phyloP scores from a whole-genome alignment of 2,888 invertebrate genomes.

The Neria commutata region DNA sequence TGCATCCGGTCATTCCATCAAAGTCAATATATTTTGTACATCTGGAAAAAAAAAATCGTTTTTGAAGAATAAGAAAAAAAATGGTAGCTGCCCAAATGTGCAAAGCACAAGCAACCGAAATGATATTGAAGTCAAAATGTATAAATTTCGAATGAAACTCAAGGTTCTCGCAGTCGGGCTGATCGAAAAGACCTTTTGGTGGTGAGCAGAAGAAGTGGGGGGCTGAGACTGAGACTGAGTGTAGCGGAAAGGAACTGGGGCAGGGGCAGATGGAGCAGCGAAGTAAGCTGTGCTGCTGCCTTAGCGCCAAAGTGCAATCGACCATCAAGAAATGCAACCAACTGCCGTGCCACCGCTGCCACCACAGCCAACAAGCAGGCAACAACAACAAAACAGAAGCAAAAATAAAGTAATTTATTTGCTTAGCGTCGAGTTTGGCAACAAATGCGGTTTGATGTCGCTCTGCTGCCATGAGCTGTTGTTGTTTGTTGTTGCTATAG shows the following conservation, averaged over 20 bases:
- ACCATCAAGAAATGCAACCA: slow-evolving; percentile 20
- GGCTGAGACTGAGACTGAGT: neutral
- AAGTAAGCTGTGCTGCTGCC: too few species aligned
- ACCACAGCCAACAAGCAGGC: neutral
- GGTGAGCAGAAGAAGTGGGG: slow-evolving; percentile 3
- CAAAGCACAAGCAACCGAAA: neutral
- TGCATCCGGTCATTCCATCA: slow-evolving; percentile 21
- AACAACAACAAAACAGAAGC: slow-evolving; percentile 20
- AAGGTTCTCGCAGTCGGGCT: slow-evolving; percentile 12
- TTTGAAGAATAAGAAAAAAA: slow-evolving; percentile 5
- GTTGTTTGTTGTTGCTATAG: slow-evolving; percentile 15
- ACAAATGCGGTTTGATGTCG: slow-evolving; percentile 36
- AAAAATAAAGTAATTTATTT: slow-evolving; percentile 47
- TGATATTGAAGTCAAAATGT: slow-evolving; percentile 4
- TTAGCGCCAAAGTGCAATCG: slow-evolving; percentile 23
- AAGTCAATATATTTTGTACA: slow-evolving; percentile 17
- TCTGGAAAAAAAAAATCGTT: slow-evolving; percentile 16
- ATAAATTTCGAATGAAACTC: slow-evolving; percentile 14
- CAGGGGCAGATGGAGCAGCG: too few species aligned
- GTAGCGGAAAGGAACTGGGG: slow-evolving; percentile 8
- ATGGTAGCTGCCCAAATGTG: slow-evolving; percentile 5
- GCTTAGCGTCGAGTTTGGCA: slow-evolving; percentile 38
- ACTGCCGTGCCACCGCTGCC: neutral
- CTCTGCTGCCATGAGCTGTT: slow-evolving; percentile 8
- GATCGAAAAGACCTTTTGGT: slow-evolving; percentile 10